Evolutionary conservation across 35 echinoderm and acorn worm species (phyloP).

Genomic region (Eucidaris tribuloides): DNA sequence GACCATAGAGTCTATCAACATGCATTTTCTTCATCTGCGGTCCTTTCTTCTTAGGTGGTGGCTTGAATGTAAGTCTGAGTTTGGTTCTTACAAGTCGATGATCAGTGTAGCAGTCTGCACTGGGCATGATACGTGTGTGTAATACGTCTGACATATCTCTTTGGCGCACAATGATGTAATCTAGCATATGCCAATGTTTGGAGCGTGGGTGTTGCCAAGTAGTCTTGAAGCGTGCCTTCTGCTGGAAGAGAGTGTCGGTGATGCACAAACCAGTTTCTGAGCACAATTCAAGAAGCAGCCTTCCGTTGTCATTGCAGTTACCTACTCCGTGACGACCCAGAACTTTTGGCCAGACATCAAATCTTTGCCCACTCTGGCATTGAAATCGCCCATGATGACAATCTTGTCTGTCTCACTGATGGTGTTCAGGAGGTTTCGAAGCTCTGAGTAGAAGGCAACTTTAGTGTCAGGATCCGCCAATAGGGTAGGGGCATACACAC

Average conservation of each 20-base stretch:
- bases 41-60: background rate
- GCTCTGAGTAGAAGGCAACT: background rate
- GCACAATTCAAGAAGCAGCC: slow-evolving; percentile 1
- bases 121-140: slow-evolving; percentile 23
- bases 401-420: background rate
- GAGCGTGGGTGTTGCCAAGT: slow-evolving; percentile 42
- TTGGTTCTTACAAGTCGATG: background rate
- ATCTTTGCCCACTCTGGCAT: slow-evolving; percentile 6
- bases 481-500: slow-evolving; percentile 10
- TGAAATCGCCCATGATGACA: slow-evolving; percentile 1
- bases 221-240: background rate
- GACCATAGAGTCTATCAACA: background rate
- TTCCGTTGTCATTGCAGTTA: slow-evolving; percentile 22
- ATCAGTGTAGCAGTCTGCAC: slow-evolving; percentile 17
- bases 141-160: background rate
- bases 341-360: slow-evolving; percentile 1
- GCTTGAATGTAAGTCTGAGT: background rate
- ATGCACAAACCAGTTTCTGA: background rate
- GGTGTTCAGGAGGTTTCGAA: background rate
- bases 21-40: background rate
- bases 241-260: slow-evolving; percentile 42
- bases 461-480: background rate
- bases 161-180: slow-evolving; percentile 49
- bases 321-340: background rate
- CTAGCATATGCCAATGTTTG: slow-evolving; percentile 52